A percentile compares a stretch with the other conserved stretches of the same genome.
Conservation (phyloP, 2,888 invertebrate genomes). For the Pachycephus smyrnensis region DNA sequence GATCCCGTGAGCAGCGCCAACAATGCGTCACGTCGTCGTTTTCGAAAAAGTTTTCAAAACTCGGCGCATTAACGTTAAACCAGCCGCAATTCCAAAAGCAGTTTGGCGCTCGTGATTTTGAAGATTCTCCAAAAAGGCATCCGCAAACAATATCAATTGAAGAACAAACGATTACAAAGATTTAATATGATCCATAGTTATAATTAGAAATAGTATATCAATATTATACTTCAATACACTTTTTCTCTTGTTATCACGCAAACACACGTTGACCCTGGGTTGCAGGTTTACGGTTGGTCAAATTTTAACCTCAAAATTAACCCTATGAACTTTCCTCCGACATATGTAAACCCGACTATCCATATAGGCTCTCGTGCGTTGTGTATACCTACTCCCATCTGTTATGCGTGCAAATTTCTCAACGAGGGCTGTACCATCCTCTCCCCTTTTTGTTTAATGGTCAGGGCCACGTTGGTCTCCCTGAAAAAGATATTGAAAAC, state of each 20-base stretch:
- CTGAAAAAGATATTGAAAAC: constrained; percentile 40
- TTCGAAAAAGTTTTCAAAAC: constrained; percentile 12
- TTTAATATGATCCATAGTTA: no score
- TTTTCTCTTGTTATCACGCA: no score
- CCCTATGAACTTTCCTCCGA: background rate
- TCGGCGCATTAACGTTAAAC: constrained; percentile 21
- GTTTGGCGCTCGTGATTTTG: background rate
- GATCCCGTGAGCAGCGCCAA: constrained; percentile 5
- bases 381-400: background rate
- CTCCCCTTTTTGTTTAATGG: constrained; percentile 13
- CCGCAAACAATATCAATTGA: no score
- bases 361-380: background rate
- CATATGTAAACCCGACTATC: background rate
- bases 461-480: constrained; percentile 6
- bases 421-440: background rate
- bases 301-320: no score
- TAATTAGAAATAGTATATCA: no score
- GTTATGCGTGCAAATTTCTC: background rate
- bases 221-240: no score
- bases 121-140: background rate
- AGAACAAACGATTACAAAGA: no score
- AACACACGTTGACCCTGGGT: background rate
- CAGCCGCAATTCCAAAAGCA: constrained; percentile 1
- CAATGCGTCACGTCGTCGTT: constrained; percentile 16
- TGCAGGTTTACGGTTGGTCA: background rate